These are phyloP conservation scores for Ctena decussata DNA, from an alignment of 2,888 invertebrate species.

Conservation along the genomic window DNA sequence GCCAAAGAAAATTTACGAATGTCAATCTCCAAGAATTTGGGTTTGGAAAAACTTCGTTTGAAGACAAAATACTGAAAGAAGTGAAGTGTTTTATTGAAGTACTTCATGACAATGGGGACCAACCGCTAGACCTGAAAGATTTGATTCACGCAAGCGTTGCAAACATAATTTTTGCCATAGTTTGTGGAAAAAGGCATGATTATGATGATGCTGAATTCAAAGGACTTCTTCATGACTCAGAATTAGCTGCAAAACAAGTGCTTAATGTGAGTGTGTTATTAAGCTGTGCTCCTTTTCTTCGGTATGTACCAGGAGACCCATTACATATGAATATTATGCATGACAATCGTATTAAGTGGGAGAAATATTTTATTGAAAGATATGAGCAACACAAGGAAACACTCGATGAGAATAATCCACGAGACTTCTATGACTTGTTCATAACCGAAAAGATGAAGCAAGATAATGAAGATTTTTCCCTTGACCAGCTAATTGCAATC, in stretches of 20 bases:
- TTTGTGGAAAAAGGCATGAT: slow-evolving; percentile 48
- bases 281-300: slow-evolving; percentile 46
- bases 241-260: background rate
- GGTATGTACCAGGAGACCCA: slow-evolving; percentile 47
- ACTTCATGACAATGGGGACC: background rate
- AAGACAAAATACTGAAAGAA: slow-evolving; percentile 54
- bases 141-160: slow-evolving; percentile 37
- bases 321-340: slow-evolving; percentile 17
- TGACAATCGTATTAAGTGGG: background rate
- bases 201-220: slow-evolving; percentile 36
- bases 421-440: slow-evolving; percentile 58
- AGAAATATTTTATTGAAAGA: background rate
- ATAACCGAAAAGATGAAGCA: slow-evolving; percentile 31
- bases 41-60: slow-evolving; percentile 52
- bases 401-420: slow-evolving; percentile 41
- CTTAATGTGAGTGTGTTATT: slow-evolving; percentile 16
- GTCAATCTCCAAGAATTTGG: slow-evolving; percentile 39
- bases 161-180: slow-evolving; percentile 52
- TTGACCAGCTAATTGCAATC: slow-evolving; percentile 8
- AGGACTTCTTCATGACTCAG: slow-evolving; percentile 22
- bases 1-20: slow-evolving; percentile 54
- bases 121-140: slow-evolving; percentile 22
- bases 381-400: slow-evolving; percentile 45
- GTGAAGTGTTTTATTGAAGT: slow-evolving; percentile 43
- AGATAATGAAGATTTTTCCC: background rate